Percentiles rank a stretch among this genome's conserved stretches.
Evolutionary conservation across 2,888 invertebrate genomes (phyloP).

Genomic region (Drosophila kanekoi): DNA sequence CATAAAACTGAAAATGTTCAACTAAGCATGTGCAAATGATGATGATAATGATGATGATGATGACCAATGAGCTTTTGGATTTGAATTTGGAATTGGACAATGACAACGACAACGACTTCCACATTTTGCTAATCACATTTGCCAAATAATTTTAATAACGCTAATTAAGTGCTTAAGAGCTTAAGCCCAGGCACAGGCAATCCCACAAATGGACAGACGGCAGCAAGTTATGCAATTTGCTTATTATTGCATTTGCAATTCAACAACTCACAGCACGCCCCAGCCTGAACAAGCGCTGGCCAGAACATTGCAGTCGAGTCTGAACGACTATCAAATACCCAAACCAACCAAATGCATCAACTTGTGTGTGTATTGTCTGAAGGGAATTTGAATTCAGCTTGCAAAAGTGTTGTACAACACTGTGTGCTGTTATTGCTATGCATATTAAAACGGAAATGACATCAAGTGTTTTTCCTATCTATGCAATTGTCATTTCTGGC

Average conservation of each 20-base stretch:
- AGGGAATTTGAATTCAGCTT: neutral
- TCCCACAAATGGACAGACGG: neutral
- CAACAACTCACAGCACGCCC: neutral
- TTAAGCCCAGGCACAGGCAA: slow-evolving; percentile 30
- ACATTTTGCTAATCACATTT: slow-evolving; percentile 44
- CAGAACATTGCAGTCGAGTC: slow-evolving; percentile 3
- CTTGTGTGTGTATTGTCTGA: too few relatives aligned
- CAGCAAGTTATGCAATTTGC: slow-evolving; percentile 32
- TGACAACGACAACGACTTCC: slow-evolving; percentile 16
- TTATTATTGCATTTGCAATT: slow-evolving; percentile 36
- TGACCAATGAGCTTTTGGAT: slow-evolving; percentile 1
- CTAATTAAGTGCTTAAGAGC: slow-evolving; percentile 57
- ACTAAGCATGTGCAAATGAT: slow-evolving; percentile 22
- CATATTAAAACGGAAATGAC: neutral
- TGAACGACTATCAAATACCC: slow-evolving; percentile 1
- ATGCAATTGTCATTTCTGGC: neutral
- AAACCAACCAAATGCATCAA: neutral
- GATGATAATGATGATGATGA: slow-evolving; percentile 19
- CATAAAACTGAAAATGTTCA: slow-evolving; percentile 12
- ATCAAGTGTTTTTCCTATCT: neutral
- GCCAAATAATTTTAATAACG: slow-evolving; percentile 56
- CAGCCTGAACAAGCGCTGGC: neutral
- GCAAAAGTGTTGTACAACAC: slow-evolving; percentile 3
- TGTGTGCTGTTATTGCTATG: neutral
- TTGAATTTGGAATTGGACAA: neutral